Evolutionary conservation across 2,888 invertebrate genomes (phyloP).

Genomic region (Anarsia innoxiella): DNA sequence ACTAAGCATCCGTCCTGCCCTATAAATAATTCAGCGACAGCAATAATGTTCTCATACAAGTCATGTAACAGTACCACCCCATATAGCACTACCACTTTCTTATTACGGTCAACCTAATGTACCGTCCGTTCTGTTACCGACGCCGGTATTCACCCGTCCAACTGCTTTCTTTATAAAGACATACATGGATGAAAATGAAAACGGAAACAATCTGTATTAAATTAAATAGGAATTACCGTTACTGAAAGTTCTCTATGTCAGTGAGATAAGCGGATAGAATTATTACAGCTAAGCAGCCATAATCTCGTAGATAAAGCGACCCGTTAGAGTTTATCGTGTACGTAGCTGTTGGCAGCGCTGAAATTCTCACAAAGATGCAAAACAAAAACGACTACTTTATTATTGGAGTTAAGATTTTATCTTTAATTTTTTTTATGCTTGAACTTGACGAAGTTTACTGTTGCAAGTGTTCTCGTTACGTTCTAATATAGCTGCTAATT

Average conservation of each 20-base stretch:
- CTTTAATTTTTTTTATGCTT: too few relatives aligned
- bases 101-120: constrained; percentile 7
- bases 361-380: constrained; percentile 6
- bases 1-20: too few relatives aligned
- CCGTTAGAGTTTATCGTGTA: constrained; percentile 7
- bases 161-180: constrained; percentile 12
- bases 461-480: too few relatives aligned
- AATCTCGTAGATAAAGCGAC: constrained; percentile 3
- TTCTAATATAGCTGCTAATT: too few relatives aligned
- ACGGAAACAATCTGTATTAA: constrained; percentile 13
- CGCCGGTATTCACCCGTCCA: neutral
- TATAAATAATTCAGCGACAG: constrained; percentile 10
- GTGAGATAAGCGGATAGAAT: neutral
- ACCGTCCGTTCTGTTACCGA: constrained; percentile 7
- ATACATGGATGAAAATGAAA: constrained; percentile 14
- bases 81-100: constrained; percentile 14
- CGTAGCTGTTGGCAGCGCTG: constrained; percentile 2
- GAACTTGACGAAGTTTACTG: too few relatives aligned
- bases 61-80: constrained; percentile 15
- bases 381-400: too few relatives aligned
- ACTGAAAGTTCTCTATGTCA: neutral
- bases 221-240: constrained; percentile 1
- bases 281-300: constrained; percentile 3
- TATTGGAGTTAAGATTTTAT: too few relatives aligned
- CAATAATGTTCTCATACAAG: constrained; percentile 7